Conservation (phyloP, 1,140 invertebrate species). For the Bombus picipes region DNA sequence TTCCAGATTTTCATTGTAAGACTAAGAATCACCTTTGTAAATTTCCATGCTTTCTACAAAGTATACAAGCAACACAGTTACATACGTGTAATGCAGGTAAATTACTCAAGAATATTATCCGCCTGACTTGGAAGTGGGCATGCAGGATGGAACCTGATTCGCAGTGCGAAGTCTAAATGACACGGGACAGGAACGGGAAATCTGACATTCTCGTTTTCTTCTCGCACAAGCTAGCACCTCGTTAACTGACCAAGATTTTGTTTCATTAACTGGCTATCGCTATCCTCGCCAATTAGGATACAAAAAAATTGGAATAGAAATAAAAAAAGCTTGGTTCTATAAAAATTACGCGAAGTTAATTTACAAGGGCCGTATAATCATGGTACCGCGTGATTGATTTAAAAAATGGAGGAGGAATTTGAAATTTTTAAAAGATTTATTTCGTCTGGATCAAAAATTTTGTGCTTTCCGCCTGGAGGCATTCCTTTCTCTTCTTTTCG, state of each 20-base stretch:
- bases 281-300: not conserved
- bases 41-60: not conserved
- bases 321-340: conserved; percentile 28
- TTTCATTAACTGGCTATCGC: not conserved
- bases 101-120: conserved; percentile 29
- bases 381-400: not conserved
- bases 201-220: conserved; percentile 54
- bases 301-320: too few species aligned
- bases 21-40: not conserved
- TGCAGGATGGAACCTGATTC: conserved; percentile 12
- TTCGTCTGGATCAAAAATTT: not conserved
- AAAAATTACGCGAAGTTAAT: conserved; percentile 19
- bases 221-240: conserved; percentile 26
- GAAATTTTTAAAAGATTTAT: not conserved
- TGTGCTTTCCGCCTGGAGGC: not conserved
- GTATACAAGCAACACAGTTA: not conserved
- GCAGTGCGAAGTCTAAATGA: conserved; percentile 23
- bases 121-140: not conserved
- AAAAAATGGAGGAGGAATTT: not conserved
- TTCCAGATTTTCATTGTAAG: not conserved
- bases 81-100: not conserved
- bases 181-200: conserved; percentile 30
- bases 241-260: not conserved
- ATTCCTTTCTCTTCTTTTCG: not conserved
- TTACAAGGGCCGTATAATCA: not conserved